Base-by-base conservation (phyloP, 2,797 vertebrate genomes). In the Merluccius polli region DNA sequence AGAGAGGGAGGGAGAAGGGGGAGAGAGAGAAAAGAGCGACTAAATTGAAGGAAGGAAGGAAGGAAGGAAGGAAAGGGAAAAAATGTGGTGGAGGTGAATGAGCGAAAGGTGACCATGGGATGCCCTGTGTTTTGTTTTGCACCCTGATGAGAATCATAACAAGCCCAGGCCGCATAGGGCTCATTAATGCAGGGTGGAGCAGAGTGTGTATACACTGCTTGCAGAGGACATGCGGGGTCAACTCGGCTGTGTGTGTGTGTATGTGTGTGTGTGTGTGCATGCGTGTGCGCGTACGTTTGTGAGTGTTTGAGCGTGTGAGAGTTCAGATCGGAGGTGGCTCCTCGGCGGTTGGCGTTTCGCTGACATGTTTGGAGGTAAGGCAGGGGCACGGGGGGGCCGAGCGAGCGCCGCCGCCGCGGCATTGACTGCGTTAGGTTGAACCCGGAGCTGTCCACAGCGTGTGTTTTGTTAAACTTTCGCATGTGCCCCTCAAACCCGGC, bases 381-480 rank as follows among this genome's bases (percentile, higher is more conserved):
- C 82, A 90, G 90, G 76, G 52, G 79, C 78, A 82, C 41, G 74
- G 73, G 76, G 75, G 81, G n/a, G 77, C 79, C 81, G 82, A 36
- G 78, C 80, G 59, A 76, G 78, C 75, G 88, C 88, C n/a, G n/a
- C n/a, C n/a, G n/a, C n/a, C n/a, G n/a, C n/a, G 82, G 79, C 84
- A 59, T 73, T 79, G 83, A 83, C 86, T 85, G 73, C 88, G 90
- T 87, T 89, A 81, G 27, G 82, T n/a, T 82, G 59, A 87, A 81
- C 74, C 75, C 73, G 41, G 79, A 87, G 82, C 87, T 89, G 87
- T 88, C 88, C 87, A 84, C 82, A n/a, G 6, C 1, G 86, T 91
- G 84, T 93, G 90, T 94, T 94, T 93, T 93, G 89, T 93, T 93
- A 92, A 94, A 91, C 92, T 86, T 83, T 87, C 67, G 33, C 73